Base-by-base conservation (phyloP, 2,888 invertebrate species). In the Synergus japonicus region DNA sequence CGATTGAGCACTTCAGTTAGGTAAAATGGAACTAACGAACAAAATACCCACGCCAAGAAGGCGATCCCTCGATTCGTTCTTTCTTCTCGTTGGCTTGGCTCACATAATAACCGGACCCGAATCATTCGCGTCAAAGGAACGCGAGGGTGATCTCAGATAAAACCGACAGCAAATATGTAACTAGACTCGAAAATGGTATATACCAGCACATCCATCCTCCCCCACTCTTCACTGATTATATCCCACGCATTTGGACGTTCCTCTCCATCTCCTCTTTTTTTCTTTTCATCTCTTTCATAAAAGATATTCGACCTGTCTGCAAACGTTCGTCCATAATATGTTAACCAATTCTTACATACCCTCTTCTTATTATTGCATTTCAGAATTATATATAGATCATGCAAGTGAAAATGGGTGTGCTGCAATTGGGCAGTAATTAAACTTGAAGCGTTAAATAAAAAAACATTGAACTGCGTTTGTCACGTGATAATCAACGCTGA, bases 131-230 rank as follows among this genome's bases (percentile, higher is more conserved):
- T 87, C 84, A 86, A 88, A 88, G 87, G 82, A 86, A 85, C 78
- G 84, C 83, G 85, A 86, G 87, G 85, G 86, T 85, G 87, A 87
- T 87, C 85, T 81, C 80, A 84, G 87, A 86, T 87, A 87, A 88
- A 85, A 85, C 86, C 85, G 73, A 82, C 82, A 84, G 86, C 86
- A 88, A 87, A 87, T 88, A 87, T 87, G 84, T 85, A 85, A 73
- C 73, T 54, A 73, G 49, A 73, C n/a, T 73, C 54, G 73, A 73
- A 73, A 73, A 73, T 73, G 18, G 73, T 73, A 73, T 73, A 73
- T 49, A 46, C 22, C 22, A 67, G 9, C 37, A 43, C 43, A 66
- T 66, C 22, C 66, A 78, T 79, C 69, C 76, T 69, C 60, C 43
- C 65, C 58, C 44, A 63, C 76, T 60, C 44, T 66, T 65, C 15